Percentiles rank a stretch among this genome's conserved stretches.
These are phyloP conservation scores for Pseudomyrmex pallidus DNA, from an alignment of 1,140 invertebrate genomes.

Conservation along the genomic window DNA sequence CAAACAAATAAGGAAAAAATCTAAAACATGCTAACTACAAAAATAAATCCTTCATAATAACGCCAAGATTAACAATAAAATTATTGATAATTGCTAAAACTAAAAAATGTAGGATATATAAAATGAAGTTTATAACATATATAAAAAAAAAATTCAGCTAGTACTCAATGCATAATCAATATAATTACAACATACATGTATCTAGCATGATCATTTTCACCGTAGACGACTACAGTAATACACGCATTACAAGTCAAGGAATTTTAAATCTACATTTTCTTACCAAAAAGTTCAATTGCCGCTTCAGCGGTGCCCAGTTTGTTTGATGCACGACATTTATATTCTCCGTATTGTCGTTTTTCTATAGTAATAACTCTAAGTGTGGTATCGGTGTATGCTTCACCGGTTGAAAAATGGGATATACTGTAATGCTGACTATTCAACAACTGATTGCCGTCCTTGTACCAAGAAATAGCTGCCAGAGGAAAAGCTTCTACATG, in stretches of 20 bases:
- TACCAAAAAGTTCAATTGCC: constrained; percentile 93
- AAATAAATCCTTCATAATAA: constrained; percentile 19
- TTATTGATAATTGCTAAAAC: constrained; percentile 11
- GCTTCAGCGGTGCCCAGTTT: constrained; percentile 93
- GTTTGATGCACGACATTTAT: constrained; percentile 94
- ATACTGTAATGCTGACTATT: constrained; percentile 96
- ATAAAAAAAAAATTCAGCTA: background rate
- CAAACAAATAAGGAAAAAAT: constrained; percentile 82
- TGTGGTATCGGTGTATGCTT: constrained; percentile 96
- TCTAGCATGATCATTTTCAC: no score
- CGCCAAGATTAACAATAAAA: constrained; percentile 1
- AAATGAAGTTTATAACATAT: background rate
- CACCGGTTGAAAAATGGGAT: constrained; percentile 94
- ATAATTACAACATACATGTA: background rate
- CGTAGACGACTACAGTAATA: no score
- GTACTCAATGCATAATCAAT: background rate
- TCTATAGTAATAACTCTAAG: constrained; percentile 95
- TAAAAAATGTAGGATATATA: constrained; percentile 9
- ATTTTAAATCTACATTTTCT: constrained; percentile 75
- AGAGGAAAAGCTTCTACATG: constrained; percentile 96
- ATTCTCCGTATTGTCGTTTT: constrained; percentile 94
- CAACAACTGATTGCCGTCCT: constrained; percentile 91
- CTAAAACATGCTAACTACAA: constrained; percentile 81
- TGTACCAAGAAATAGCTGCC: constrained; percentile 94
- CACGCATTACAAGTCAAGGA: background rate